Percentiles rank a stretch among this genome's conserved stretches.
Evolutionary conservation across 1,140 invertebrate genomes (phyloP).

Genomic region (Nymphalis io): DNA sequence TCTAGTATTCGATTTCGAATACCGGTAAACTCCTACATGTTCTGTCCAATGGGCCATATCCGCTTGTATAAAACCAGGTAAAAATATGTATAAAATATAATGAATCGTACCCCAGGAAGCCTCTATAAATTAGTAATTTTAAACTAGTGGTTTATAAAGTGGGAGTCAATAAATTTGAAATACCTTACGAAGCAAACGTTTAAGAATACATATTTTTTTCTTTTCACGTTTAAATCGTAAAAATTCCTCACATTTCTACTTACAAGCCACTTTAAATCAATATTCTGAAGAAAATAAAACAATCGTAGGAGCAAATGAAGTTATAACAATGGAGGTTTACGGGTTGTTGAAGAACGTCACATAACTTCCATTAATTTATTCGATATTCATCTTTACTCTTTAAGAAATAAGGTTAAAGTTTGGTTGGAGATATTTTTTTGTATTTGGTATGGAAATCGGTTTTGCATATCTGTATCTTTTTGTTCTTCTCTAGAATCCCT

Average conservation of each 20-base stretch:
- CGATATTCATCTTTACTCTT: background rate
- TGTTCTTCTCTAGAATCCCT: constrained; percentile 17
- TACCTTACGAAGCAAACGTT: constrained; percentile 29
- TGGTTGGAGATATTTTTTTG: background rate
- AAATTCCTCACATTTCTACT: constrained; percentile 73
- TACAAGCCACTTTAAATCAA: constrained; percentile 75
- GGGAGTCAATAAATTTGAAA: constrained; percentile 35
- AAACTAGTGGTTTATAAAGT: constrained; percentile 31
- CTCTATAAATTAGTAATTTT: constrained; percentile 27
- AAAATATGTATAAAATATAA: constrained; percentile 6
- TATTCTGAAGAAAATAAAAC: constrained; percentile 64
- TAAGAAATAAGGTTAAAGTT: background rate
- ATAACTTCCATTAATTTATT: constrained; percentile 4
- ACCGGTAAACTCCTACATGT: too few species aligned
- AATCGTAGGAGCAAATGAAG: constrained; percentile 71
- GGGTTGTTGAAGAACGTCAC: constrained; percentile 14
- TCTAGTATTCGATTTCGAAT: too few species aligned
- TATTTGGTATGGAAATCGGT: constrained; percentile 25
- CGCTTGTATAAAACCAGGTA: too few species aligned
- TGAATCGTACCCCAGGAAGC: constrained; percentile 8
- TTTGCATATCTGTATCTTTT: constrained; percentile 34
- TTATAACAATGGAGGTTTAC: constrained; percentile 65
- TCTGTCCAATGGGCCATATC: too few species aligned
- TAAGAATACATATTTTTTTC: constrained; percentile 37
- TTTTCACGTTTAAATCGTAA: constrained; percentile 71